Conservation (phyloP, 2,888 invertebrate species). For the Matsumyia berberina region DNA sequence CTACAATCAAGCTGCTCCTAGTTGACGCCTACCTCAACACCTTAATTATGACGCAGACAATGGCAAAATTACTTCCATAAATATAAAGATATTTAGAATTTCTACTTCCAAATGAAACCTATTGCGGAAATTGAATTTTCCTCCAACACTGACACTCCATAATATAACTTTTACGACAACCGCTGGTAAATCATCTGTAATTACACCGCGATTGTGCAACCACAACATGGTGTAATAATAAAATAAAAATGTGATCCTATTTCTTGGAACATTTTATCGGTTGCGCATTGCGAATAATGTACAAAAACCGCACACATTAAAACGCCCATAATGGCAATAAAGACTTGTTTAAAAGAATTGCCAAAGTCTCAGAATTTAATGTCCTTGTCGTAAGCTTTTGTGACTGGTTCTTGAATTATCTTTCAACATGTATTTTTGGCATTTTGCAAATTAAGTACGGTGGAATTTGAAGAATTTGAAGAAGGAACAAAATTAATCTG, state of each 20-base stretch:
- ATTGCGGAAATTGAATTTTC: too few relatives aligned
- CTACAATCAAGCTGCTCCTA: too few relatives aligned
- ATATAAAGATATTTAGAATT: too few relatives aligned
- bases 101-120: too few relatives aligned
- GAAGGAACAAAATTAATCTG: too few relatives aligned
- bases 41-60: too few relatives aligned
- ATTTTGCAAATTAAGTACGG: too few relatives aligned
- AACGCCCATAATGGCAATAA: slow-evolving; percentile 21
- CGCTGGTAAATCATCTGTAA: neutral
- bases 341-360: slow-evolving; percentile 7
- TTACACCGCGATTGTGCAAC: slow-evolving; percentile 14
- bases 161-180: neutral
- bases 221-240: slow-evolving; percentile 5
- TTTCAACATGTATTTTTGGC: too few relatives aligned
- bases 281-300: neutral
- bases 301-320: neutral
- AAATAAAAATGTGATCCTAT: neutral
- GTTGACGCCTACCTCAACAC: too few relatives aligned
- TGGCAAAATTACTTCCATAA: too few relatives aligned
- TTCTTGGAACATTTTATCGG: slow-evolving; percentile 10
- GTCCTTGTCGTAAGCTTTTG: slow-evolving; percentile 8
- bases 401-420: neutral
- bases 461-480: too few relatives aligned
- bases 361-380: neutral
- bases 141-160: too few relatives aligned